Conservation (phyloP, 2,797 vertebrate genomes). For the Heteromormyrus szaboi region DNA sequence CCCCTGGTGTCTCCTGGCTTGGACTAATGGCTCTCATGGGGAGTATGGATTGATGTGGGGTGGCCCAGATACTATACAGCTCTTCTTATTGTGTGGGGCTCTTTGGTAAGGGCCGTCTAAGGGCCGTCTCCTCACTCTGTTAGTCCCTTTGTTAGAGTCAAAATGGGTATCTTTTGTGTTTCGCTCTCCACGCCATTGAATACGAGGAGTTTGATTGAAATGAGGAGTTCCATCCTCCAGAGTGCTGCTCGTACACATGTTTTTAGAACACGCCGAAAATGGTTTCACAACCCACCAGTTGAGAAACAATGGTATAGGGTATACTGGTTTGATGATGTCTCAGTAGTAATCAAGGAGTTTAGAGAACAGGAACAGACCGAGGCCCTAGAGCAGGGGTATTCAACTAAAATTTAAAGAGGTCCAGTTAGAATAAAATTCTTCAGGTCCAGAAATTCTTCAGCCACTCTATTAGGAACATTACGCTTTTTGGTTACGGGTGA, state of each 20-base stretch:
- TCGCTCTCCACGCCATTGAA: background rate
- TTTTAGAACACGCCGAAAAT: background rate
- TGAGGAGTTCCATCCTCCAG: background rate
- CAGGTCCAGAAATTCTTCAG: too few species aligned
- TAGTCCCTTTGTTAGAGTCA: background rate
- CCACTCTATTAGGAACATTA: too few species aligned
- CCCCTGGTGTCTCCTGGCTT: background rate
- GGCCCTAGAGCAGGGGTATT: background rate
- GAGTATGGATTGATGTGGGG: background rate
- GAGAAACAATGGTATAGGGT: background rate
- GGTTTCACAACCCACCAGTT: background rate
- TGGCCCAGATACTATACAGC: background rate
- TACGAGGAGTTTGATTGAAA: background rate
- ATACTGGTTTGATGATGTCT: background rate
- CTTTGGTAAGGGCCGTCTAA: background rate
- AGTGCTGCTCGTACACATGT: background rate
- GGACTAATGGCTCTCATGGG: background rate
- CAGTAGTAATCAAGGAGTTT: background rate
- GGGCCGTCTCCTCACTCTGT: background rate
- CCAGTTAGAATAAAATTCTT: too few species aligned
- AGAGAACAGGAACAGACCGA: background rate
- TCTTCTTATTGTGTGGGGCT: background rate
- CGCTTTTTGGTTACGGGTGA: too few species aligned
- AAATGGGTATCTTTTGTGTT: background rate
- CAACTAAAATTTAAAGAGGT: too few species aligned